These are phyloP conservation scores for Amorpha juglandis DNA, from an alignment of 2,888 invertebrate genomes.

Conservation along the genomic window DNA sequence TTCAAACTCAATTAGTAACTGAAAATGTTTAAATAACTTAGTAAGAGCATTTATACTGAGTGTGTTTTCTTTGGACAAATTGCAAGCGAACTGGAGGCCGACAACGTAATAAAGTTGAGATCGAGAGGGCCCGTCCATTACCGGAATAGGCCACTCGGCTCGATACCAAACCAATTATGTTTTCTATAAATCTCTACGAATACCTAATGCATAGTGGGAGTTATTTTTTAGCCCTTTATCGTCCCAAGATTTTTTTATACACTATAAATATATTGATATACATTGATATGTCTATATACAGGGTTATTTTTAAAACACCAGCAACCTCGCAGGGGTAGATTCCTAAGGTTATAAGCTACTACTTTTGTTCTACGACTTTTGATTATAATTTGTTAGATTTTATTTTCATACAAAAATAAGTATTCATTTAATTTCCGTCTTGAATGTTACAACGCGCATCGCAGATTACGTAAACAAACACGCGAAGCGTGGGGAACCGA, in stretches of 20 bases:
- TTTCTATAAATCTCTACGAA: conserved; percentile 54
- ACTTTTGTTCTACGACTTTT: too few relatives aligned
- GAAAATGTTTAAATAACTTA: conserved; percentile 41
- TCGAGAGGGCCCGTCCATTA: conserved; percentile 58
- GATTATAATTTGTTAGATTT: too few relatives aligned
- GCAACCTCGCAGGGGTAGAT: too few relatives aligned
- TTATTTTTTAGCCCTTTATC: conserved; percentile 11
- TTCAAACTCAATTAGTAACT: conserved; percentile 3
- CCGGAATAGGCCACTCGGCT: conserved; percentile 57
- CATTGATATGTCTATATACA: too few relatives aligned
- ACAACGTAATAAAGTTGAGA: conserved; percentile 51
- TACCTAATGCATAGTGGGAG: conserved; percentile 19
- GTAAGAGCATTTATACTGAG: conserved; percentile 34
- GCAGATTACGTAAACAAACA: too few relatives aligned
- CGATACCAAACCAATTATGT: conserved; percentile 68
- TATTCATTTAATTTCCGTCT: too few relatives aligned
- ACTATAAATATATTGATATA: too few relatives aligned
- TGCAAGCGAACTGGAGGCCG: conserved; percentile 37
- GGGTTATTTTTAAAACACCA: too few relatives aligned
- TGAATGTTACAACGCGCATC: too few relatives aligned
- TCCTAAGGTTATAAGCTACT: too few relatives aligned
- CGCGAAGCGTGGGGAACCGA: too few relatives aligned
- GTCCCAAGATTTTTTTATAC: background rate
- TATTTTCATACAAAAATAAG: too few relatives aligned
- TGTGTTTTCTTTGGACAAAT: conserved; percentile 43